Conservation (phyloP, 2,113 vertebrate genomes). For the Rhipidura dahli region DNA sequence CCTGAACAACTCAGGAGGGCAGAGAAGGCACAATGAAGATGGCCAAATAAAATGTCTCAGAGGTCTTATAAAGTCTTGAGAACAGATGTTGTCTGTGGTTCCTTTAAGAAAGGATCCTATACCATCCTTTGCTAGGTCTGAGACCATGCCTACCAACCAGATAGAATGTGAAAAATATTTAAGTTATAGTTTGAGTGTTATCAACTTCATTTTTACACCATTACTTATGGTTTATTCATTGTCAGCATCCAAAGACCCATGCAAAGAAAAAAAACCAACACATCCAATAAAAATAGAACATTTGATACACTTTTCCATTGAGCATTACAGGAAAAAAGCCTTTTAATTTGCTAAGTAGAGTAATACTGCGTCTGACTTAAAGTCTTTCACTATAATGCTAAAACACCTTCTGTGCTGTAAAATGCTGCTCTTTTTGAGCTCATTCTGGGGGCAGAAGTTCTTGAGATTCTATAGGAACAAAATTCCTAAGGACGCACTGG, state of each 20-base stretch:
- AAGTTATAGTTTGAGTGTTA: neutral
- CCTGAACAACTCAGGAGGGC: neutral
- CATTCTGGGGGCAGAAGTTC: neutral
- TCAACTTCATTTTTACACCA: neutral
- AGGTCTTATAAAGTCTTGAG: neutral
- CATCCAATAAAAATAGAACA: neutral
- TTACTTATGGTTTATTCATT: neutral
- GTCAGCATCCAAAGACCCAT: neutral
- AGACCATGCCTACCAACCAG: neutral
- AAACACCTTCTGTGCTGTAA: neutral
- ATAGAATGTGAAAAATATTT: neutral
- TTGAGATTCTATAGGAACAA: neutral
- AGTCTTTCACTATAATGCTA: neutral
- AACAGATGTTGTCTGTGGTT: accelerated
- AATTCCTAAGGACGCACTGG: neutral
- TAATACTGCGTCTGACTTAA: neutral
- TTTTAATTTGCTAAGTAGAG: neutral
- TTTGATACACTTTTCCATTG: neutral
- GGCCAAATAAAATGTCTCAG: neutral
- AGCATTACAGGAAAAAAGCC: neutral
- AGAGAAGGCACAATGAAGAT: neutral
- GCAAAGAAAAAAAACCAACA: neutral
- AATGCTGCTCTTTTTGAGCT: neutral
- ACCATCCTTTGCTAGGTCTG: neutral
- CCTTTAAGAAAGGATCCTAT: neutral